Conservation (phyloP, 2,113 vertebrate species). For the Phrynosoma platyrhinos region DNA sequence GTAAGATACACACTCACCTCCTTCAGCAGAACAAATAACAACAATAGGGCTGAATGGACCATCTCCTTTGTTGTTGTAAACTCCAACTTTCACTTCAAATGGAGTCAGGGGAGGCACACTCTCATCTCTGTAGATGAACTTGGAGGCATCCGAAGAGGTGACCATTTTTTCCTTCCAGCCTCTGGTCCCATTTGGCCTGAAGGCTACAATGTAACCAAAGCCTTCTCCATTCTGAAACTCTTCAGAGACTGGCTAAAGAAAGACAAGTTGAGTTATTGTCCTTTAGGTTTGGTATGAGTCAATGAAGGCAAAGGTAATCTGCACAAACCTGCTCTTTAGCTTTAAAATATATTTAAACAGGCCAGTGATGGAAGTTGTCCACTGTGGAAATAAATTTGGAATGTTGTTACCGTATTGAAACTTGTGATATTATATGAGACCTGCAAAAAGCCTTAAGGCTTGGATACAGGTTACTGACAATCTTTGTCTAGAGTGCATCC, state of each 20-base stretch:
- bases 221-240: constrained; percentile 97
- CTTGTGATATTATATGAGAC: too few species aligned
- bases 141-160: constrained; percentile 92
- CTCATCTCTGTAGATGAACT: constrained; percentile 95
- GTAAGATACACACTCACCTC: constrained; percentile 81
- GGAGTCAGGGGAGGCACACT: constrained; percentile 93
- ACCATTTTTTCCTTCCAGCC: constrained; percentile 99
- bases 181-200: constrained; percentile 92
- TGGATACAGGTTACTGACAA: too few species aligned
- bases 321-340: neutral
- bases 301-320: neutral
- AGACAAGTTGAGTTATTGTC: constrained; percentile 26
- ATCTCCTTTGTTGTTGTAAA: constrained; percentile 98
- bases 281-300: neutral
- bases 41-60: constrained; percentile 94
- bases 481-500: too few species aligned
- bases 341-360: neutral
- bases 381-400: neutral
- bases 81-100: constrained; percentile 96
- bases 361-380: neutral
- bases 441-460: neutral
- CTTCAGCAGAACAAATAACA: constrained; percentile 93
- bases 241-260: constrained; percentile 92
- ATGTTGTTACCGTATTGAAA: too few species aligned
- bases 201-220: constrained; percentile 97